Conservation (phyloP, 2,888 invertebrate species). For the Phyto melanocephala region DNA sequence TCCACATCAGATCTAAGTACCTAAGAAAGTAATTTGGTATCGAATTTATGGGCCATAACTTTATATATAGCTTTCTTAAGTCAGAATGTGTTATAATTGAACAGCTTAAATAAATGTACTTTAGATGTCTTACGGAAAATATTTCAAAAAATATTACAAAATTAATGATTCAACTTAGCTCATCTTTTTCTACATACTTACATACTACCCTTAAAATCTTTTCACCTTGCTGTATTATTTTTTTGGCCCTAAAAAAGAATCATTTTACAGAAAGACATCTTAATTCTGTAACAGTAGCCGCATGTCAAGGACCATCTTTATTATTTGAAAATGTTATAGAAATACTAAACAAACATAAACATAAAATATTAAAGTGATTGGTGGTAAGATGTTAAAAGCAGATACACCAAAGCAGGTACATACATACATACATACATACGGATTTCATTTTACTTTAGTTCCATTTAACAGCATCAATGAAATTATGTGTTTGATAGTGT, state of each 20-base stretch:
- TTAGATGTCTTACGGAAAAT: too few relatives aligned
- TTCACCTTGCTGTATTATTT: not conserved
- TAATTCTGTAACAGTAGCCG: not conserved
- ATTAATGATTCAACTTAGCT: too few relatives aligned
- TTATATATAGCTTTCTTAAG: too few relatives aligned
- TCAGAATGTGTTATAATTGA: too few relatives aligned
- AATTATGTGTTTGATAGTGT: not conserved
- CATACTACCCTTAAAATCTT: not conserved
- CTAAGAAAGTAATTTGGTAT: too few relatives aligned
- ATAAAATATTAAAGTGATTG: not conserved
- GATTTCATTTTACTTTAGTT: too few relatives aligned
- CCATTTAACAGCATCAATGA: too few relatives aligned
- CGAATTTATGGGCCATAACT: too few relatives aligned
- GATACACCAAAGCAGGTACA: not conserved
- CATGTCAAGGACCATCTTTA: not conserved
- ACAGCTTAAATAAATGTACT: too few relatives aligned
- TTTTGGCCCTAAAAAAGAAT: too few relatives aligned
- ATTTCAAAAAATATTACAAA: too few relatives aligned
- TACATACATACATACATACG: not conserved
- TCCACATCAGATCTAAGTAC: too few relatives aligned
- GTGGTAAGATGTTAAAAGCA: not conserved
- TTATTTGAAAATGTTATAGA: not conserved
- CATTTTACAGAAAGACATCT: not conserved
- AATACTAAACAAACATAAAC: not conserved
- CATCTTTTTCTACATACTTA: not conserved